A percentile compares a stretch with the other conserved stretches of the same genome.
These are phyloP conservation scores for Tenthredo distinguenda DNA, from an alignment of 2,888 invertebrate species.

Conservation along the genomic window DNA sequence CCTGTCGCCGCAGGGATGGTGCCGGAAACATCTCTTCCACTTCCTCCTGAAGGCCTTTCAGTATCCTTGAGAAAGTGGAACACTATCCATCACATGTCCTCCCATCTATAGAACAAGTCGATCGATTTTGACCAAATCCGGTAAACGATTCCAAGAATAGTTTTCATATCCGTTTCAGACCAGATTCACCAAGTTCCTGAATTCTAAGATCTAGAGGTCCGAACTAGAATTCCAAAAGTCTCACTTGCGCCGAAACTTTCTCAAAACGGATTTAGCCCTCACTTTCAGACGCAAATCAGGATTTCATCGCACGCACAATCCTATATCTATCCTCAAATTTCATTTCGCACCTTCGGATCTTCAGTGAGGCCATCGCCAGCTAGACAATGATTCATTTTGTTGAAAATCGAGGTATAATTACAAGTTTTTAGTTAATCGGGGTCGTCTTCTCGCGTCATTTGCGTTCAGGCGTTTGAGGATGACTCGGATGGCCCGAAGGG, in stretches of 20 bases:
- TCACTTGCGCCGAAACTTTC: no score
- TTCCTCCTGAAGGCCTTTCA: background rate
- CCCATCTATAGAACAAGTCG: background rate
- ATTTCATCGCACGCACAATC: no score
- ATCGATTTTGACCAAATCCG: background rate
- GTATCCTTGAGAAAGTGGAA: background rate
- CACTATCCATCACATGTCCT: background rate
- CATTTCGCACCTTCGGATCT: background rate
- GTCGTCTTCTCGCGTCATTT: slow-evolving; percentile 53
- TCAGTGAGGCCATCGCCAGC: background rate
- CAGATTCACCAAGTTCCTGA: no score
- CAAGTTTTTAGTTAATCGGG: slow-evolving; percentile 48
- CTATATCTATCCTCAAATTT: no score
- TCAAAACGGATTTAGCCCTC: no score
- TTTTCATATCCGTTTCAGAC: no score
- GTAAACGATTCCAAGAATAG: background rate
- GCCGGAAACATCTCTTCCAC: background rate
- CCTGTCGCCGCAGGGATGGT: background rate
- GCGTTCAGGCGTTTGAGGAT: slow-evolving; percentile 9
- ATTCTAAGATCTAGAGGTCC: no score
- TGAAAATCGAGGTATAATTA: background rate
- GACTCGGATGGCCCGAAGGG: slow-evolving; percentile 41
- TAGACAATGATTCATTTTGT: background rate
- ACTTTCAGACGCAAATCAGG: no score
- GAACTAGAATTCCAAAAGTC: no score